phyloP scores from a whole-genome alignment of 92 coral and sea anemone genomes.

The Paramuricea clavata region DNA sequence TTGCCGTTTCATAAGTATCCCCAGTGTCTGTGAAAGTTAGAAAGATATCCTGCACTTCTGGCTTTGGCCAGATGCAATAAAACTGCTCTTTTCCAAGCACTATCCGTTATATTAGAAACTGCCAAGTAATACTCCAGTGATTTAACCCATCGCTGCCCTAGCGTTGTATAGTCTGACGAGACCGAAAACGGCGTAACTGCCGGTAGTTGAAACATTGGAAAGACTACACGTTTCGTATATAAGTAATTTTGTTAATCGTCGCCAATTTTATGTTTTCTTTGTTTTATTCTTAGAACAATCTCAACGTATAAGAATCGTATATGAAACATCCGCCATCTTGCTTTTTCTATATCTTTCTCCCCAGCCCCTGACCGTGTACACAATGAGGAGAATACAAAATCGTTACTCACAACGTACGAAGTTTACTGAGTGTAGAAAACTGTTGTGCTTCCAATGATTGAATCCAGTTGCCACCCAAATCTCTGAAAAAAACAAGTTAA shows the following conservation, averaged over 20 bases:
- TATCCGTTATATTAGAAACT: slow-evolving; percentile 15
- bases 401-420: slow-evolving; percentile 6
- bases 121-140: slow-evolving; percentile 19
- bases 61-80: slow-evolving; percentile 7
- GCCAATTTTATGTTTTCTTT: slow-evolving; percentile 22
- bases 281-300: background rate
- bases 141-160: slow-evolving; percentile 25
- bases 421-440: background rate
- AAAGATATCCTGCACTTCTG: slow-evolving; percentile 20
- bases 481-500: no score
- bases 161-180: slow-evolving; percentile 14
- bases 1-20: no score
- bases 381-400: no score
- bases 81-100: slow-evolving; percentile 20
- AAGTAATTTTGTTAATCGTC: background rate
- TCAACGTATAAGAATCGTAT: background rate
- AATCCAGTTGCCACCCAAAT: slow-evolving; percentile 27
- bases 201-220: slow-evolving; percentile 50
- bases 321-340: background rate
- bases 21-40: background rate
- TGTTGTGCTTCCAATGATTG: background rate
- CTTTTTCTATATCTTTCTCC: background rate
- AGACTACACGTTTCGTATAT: background rate
- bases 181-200: slow-evolving; percentile 55
- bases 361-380: background rate